These are phyloP conservation scores for Reticulitermes lucifugus DNA, from an alignment of 2,888 invertebrate genomes.

Conservation along the genomic window DNA sequence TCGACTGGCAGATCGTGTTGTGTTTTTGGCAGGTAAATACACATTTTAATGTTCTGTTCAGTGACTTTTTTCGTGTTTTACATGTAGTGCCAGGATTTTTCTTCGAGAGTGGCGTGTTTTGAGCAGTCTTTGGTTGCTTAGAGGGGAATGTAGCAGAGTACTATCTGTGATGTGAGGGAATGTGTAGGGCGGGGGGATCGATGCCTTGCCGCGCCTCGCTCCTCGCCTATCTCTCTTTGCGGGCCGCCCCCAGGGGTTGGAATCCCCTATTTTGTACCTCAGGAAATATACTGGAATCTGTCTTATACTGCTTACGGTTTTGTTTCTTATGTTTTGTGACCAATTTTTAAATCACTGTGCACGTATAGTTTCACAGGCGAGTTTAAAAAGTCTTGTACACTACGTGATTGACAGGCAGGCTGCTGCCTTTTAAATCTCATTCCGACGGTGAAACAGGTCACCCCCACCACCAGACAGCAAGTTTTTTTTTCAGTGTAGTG, in stretches of 20 bases:
- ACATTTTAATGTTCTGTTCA: slow-evolving; percentile 43
- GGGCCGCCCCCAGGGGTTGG: slow-evolving; percentile 20
- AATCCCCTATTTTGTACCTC: not conserved
- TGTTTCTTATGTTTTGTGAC: too few relatives aligned
- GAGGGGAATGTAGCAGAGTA: slow-evolving; percentile 16
- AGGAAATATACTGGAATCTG: too few relatives aligned
- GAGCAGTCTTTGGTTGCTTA: not conserved
- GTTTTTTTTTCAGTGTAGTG: not conserved
- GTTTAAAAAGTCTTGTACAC: not conserved
- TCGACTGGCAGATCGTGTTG: slow-evolving; percentile 29
- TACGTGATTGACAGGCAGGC: not conserved
- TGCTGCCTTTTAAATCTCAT: not conserved
- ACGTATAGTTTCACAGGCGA: not conserved
- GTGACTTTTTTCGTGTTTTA: slow-evolving; percentile 33
- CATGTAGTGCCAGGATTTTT: slow-evolving; percentile 20
- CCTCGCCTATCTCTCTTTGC: slow-evolving; percentile 9
- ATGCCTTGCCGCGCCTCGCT: slow-evolving; percentile 33
- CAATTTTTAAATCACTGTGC: too few relatives aligned
- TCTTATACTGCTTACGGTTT: too few relatives aligned
- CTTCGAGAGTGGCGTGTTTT: not conserved
- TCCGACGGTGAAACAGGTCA: not conserved
- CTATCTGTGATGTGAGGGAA: slow-evolving; percentile 42
- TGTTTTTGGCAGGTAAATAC: slow-evolving; percentile 43
- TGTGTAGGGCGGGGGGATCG: slow-evolving; percentile 38
- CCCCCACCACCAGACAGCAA: not conserved